Base-by-base conservation (phyloP, 2,113 vertebrate genomes). In the Leucoraja erinaceus region DNA sequence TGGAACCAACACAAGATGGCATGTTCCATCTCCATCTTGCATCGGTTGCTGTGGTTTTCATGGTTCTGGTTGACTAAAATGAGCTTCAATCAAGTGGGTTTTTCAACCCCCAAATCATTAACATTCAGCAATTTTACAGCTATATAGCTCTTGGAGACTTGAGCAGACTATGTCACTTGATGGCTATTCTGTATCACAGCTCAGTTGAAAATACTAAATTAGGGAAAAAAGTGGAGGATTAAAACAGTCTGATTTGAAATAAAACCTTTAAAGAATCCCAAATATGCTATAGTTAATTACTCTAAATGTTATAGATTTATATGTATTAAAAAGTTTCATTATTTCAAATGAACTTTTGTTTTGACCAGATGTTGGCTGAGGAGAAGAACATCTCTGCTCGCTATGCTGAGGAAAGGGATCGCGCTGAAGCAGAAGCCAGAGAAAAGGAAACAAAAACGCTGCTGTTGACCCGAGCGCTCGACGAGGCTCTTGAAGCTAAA, bases 401-500 rank as follows among this genome's bases (percentile, higher is more conserved):
- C 0, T 97, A 98, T 0, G 98, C 98, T 0, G 99, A 99, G 93
- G 99, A 99, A 94, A 96, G 98, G 0, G 98, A 99, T 95, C 96
- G 97, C 0, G 98, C 99, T 0, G 98, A 99, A 94, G 99, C 98
- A 0, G 99, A 99, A 93, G 98, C 98, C 28, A 95, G 98, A 93
- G 99, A 99, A 95, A 99, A 99, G 95, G 99, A 99, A 59, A 99
- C 99, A 93, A 99, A 99, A 93, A 97, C 98, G 0, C 95, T 99
- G 93, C 98, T 98, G 11, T 95, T 99, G 95, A 96, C 98, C 90
- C 95, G 98, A 74, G 98, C 97, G 25, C 95, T 99, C 59, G 99
- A 99, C 93, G 99, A 99, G 94, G 98, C 98, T 16, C 94, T 99
- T 93, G 99, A 99, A 93, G 97, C 97, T 93, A 98, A 98, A 94